Percentiles rank a stretch among this genome's conserved stretches.
Evolutionary conservation across 2,888 invertebrate species (phyloP).

Genomic region (Caenorhabditis macrosperma): DNA sequence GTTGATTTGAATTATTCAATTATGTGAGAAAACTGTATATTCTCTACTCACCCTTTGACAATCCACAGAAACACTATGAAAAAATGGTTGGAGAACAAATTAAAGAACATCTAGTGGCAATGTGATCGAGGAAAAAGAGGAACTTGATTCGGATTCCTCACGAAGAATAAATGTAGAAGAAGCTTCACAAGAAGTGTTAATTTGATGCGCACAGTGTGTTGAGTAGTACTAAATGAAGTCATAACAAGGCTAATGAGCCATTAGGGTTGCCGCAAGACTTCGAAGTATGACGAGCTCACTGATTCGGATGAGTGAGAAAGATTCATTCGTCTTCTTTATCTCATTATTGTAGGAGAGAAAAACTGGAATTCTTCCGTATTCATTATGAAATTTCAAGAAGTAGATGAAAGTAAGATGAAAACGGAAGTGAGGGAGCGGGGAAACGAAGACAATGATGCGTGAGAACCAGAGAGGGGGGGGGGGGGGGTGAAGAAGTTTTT

Average conservation of each 20-base stretch:
- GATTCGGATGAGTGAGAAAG: conserved; percentile 8
- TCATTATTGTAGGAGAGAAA: too few relatives aligned
- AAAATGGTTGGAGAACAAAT: not conserved
- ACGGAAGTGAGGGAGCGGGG: conserved; percentile 1
- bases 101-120: not conserved
- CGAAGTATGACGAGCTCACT: not conserved
- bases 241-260: conserved; percentile 64
- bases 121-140: too few relatives aligned
- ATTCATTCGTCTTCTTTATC: not conserved
- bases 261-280: conserved; percentile 22
- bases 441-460: conserved; percentile 43
- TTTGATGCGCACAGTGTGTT: conserved; percentile 50
- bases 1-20: conserved; percentile 6
- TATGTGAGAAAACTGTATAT: too few relatives aligned
- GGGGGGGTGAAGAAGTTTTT: conserved; percentile 20
- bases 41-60: not conserved
- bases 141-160: not conserved
- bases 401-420: not conserved
- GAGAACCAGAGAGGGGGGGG: conserved; percentile 47
- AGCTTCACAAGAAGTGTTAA: conserved; percentile 16
- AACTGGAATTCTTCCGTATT: too few relatives aligned
- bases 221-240: conserved; percentile 39
- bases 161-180: not conserved
- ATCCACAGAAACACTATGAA: too few relatives aligned
- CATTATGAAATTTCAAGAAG: too few relatives aligned